These are phyloP conservation scores for Tribolium freemani DNA, from an alignment of 2,888 invertebrate species.

Conservation along the genomic window DNA sequence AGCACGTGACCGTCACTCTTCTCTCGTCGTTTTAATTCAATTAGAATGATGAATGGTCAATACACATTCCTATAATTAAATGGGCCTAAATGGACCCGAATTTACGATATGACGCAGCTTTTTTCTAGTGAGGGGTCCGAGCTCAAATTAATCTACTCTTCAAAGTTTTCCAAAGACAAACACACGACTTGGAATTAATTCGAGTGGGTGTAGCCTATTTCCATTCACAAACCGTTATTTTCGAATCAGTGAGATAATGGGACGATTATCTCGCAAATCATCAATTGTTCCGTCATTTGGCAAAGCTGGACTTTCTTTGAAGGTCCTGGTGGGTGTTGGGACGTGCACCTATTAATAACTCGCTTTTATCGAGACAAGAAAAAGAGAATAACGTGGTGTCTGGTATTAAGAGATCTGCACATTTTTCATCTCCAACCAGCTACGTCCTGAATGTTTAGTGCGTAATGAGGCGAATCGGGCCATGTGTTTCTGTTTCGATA, in stretches of 20 bases:
- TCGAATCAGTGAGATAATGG: constrained; percentile 6
- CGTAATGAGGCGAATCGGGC: constrained; percentile 12
- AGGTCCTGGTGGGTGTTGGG: constrained; percentile 7
- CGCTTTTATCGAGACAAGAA: constrained; percentile 10
- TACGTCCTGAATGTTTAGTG: constrained; percentile 6
- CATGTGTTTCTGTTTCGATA: constrained; percentile 17
- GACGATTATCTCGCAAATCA: constrained; percentile 7
- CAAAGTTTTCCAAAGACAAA: no score
- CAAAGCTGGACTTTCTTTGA: constrained; percentile 5
- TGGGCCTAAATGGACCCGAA: constrained; percentile 10
- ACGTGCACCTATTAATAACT: constrained; percentile 30
- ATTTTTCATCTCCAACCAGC: constrained; percentile 4
- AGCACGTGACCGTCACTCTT: constrained; percentile 17
- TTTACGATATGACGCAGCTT: constrained; percentile 3
- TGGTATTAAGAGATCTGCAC: background rate
- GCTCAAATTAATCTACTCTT: no score
- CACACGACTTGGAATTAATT: no score
- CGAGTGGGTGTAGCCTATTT: no score
- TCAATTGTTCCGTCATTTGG: constrained; percentile 21
- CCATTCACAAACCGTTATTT: no score
- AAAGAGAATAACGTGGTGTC: background rate
- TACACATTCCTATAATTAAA: constrained; percentile 18
- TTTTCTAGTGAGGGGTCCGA: background rate
- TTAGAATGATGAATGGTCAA: constrained; percentile 32
- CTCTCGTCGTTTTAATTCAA: constrained; percentile 26